These are phyloP conservation scores for Acanthosepion lycidas DNA, from an alignment of 2,888 invertebrate genomes.

Conservation along the genomic window DNA sequence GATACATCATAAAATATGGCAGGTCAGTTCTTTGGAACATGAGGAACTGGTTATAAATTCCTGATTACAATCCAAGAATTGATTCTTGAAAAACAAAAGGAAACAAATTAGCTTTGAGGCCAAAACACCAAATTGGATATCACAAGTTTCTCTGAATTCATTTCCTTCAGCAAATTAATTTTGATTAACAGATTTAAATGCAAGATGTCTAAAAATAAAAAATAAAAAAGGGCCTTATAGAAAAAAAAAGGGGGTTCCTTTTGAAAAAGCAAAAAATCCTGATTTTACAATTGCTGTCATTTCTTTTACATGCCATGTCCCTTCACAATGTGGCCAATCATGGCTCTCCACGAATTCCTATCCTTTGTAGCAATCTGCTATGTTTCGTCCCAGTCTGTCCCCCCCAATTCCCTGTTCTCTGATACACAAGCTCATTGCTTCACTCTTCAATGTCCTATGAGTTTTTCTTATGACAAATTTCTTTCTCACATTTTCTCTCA, in stretches of 20 bases:
- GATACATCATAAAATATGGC: neutral
- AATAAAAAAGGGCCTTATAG: neutral
- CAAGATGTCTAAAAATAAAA: neutral
- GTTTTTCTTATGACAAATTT: no score
- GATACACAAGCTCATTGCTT: no score
- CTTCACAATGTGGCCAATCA: no score
- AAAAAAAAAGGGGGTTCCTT: no score
- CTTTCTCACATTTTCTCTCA: no score
- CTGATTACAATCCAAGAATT: neutral
- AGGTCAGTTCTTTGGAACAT: neutral
- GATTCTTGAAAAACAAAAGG: neutral
- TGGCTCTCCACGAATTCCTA: no score
- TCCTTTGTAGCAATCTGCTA: no score
- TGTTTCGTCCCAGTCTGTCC: accelerated
- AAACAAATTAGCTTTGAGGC: neutral
- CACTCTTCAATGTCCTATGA: no score
- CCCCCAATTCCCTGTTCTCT: no score
- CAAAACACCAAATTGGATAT: neutral
- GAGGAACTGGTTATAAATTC: neutral
- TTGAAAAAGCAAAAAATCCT: no score
- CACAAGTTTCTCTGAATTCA: neutral
- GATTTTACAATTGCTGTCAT: no score
- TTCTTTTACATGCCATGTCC: no score
- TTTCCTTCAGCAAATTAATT: neutral
- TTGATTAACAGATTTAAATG: neutral